phyloP scores from a whole-genome alignment of 2,888 invertebrate species.

The Falcaria lacertinaria region DNA sequence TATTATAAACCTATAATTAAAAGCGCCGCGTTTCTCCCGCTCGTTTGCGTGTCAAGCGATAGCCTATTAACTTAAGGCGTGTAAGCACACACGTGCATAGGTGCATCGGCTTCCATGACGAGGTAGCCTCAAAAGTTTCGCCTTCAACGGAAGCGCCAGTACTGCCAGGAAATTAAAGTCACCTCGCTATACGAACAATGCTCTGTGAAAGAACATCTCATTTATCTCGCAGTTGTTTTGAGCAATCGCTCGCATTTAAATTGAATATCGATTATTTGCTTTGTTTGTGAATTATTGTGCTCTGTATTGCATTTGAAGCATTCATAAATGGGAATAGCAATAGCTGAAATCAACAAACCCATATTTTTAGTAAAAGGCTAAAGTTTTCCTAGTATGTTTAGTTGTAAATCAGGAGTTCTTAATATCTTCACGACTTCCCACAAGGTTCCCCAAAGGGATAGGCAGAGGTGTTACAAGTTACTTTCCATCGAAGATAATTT shows the following conservation, averaged over 20 bases:
- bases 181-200: constrained; percentile 66
- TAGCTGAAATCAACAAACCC: neutral
- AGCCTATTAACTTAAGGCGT: constrained; percentile 62
- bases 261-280: constrained; percentile 66
- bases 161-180: constrained; percentile 76
- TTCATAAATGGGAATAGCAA: constrained; percentile 16
- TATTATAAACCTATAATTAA: neutral
- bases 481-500: too few species aligned
- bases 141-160: constrained; percentile 53
- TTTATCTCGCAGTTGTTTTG: constrained; percentile 69
- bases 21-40: constrained; percentile 13
- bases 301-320: constrained; percentile 27
- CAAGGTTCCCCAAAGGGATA: too few species aligned
- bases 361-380: too few species aligned
- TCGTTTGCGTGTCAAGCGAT: constrained; percentile 34
- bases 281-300: constrained; percentile 29
- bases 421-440: too few species aligned
- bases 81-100: constrained; percentile 57
- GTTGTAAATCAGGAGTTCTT: too few species aligned
- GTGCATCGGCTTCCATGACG: constrained; percentile 66
- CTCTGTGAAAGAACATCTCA: constrained; percentile 76
- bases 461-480: too few species aligned
- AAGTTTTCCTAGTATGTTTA: too few species aligned
- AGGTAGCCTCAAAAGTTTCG: constrained; percentile 65
- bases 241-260: constrained; percentile 58